Percentiles rank a stretch among this genome's conserved stretches.
Conservation (phyloP, 2,797 vertebrate species). For the Neopelma chrysocephalum region DNA sequence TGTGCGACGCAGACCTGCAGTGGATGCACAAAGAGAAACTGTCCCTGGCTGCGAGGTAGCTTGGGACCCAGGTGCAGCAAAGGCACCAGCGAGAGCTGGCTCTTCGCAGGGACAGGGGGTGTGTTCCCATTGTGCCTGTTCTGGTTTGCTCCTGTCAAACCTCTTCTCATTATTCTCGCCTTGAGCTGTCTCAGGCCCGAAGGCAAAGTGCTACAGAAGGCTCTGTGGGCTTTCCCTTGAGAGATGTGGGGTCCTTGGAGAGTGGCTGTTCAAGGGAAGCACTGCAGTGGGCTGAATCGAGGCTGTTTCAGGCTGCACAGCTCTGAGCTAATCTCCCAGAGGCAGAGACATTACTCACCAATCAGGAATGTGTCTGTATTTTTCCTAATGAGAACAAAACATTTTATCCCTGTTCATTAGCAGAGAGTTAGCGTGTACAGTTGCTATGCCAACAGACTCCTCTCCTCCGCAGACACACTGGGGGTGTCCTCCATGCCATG, state of each 20-base stretch:
- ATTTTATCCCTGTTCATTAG: conserved; percentile 73
- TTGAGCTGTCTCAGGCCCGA: conserved; percentile 37
- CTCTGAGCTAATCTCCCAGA: conserved; percentile 67
- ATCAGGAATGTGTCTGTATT: conserved; percentile 76
- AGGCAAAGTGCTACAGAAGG: conserved; percentile 23
- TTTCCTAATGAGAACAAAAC: conserved; percentile 77
- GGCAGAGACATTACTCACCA: conserved; percentile 75
- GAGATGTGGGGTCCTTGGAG: not conserved
- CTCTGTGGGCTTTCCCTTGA: conserved; percentile 33
- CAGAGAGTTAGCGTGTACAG: conserved; percentile 61
- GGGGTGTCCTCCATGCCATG: conserved; percentile 49
- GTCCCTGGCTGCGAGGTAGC: not conserved
- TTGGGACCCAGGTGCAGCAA: not conserved
- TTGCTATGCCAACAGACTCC: conserved; percentile 71
- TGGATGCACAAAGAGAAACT: not conserved
- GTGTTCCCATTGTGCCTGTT: conserved; percentile 19
- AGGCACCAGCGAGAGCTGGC: not conserved
- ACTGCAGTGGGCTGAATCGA: conserved; percentile 52
- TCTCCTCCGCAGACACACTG: conserved; percentile 54
- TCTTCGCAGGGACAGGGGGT: not conserved
- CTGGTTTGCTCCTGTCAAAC: conserved; percentile 32
- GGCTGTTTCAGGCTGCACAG: conserved; percentile 59
- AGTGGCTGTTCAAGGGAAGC: conserved; percentile 36
- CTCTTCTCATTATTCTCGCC: conserved; percentile 50
- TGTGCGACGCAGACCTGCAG: not conserved